These are phyloP conservation scores for Clanis bilineata DNA, from an alignment of 2,888 invertebrate species.

Conservation along the genomic window DNA sequence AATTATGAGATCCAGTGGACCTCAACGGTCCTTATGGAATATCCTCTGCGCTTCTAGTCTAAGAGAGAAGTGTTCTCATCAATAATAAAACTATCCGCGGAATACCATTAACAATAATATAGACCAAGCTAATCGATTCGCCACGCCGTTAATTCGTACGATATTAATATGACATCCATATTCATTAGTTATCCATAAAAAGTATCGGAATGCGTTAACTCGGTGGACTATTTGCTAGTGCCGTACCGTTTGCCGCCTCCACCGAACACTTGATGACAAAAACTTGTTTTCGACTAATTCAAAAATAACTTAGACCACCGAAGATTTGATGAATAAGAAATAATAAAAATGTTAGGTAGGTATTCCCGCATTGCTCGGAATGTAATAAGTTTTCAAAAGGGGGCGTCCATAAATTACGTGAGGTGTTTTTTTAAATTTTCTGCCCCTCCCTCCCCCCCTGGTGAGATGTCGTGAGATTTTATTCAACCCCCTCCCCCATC, in stretches of 20 bases:
- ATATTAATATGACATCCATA: neutral
- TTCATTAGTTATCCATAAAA: neutral
- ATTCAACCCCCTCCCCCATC: too few species aligned
- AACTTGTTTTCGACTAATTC: constrained; percentile 6
- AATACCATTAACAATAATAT: too few species aligned
- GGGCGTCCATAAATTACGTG: too few species aligned
- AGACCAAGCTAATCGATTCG: neutral
- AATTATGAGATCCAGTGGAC: too few species aligned
- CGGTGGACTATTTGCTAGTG: neutral
- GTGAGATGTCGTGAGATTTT: too few species aligned
- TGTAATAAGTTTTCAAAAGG: neutral
- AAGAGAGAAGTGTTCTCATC: too few species aligned
- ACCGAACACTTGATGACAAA: neutral
- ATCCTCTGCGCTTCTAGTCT: too few species aligned
- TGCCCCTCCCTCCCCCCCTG: too few species aligned
- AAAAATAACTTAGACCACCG: neutral
- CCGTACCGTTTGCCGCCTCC: constrained; percentile 11
- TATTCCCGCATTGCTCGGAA: neutral
- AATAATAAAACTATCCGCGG: too few species aligned
- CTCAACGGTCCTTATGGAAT: too few species aligned
- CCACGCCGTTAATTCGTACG: neutral
- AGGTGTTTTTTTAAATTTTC: too few species aligned
- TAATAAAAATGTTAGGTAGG: too few species aligned
- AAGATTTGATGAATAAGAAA: neutral
- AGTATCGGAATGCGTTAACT: neutral